Conservation (phyloP, 2,888 invertebrate genomes). For the Polydrusus pterygomalis region DNA sequence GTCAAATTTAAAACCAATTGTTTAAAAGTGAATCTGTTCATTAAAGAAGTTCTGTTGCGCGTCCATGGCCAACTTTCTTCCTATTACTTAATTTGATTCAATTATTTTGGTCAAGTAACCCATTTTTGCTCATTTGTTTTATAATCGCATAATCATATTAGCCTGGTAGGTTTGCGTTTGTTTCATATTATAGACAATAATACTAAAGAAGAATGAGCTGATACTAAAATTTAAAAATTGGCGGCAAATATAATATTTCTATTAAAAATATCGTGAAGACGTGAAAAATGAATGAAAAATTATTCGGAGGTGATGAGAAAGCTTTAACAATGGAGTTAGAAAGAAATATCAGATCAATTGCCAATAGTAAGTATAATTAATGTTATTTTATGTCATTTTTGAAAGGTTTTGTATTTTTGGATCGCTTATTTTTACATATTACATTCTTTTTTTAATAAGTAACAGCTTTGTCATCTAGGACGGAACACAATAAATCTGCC, state of each 20-base stretch:
- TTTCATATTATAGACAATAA: neutral
- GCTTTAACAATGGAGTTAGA: conserved; percentile 45
- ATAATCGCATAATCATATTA: conserved; percentile 12
- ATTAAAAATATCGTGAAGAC: neutral
- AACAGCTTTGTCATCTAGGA: conserved; percentile 7
- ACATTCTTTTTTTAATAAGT: conserved; percentile 15
- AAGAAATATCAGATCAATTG: conserved; percentile 49
- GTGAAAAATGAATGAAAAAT: conserved; percentile 12
- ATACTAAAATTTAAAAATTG: neutral
- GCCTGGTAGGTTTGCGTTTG: neutral
- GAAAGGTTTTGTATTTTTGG: conserved; percentile 10
- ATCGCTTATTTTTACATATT: conserved; percentile 17
- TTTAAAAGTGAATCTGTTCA: conserved; percentile 13
- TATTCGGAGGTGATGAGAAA: conserved; percentile 36
- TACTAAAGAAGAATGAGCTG: conserved; percentile 8
- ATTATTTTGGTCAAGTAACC: conserved; percentile 25
- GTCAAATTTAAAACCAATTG: conserved; percentile 31
- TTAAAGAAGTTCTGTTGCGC: conserved; percentile 38
- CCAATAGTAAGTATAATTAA: conserved; percentile 50
- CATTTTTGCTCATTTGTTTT: conserved; percentile 19
- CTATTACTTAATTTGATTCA: conserved; percentile 33
- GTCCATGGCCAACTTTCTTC: conserved; percentile 42
- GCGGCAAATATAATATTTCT: neutral
- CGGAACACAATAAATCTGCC: conserved; percentile 21
- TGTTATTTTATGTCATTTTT: neutral